A percentile compares a stretch with the other conserved stretches of the same genome.
phyloP scores from a whole-genome alignment of 2,797 vertebrate species.

The Euphonia xanthogaster region DNA sequence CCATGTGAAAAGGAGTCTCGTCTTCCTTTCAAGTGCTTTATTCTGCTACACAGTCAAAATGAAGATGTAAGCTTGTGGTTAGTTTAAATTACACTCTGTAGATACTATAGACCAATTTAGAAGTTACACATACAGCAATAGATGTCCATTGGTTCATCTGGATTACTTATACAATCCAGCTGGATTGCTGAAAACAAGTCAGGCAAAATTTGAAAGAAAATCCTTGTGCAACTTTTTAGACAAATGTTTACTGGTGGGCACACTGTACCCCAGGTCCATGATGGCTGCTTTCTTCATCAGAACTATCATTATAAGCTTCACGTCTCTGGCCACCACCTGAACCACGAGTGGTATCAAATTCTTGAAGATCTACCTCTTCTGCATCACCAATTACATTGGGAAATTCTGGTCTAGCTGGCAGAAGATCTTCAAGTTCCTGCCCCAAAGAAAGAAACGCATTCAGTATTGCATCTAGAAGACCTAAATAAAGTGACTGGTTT shows the following conservation, averaged over 20 bases:
- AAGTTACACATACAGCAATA: conserved; percentile 89
- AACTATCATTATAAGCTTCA: conserved; percentile 98
- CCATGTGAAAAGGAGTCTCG: conserved; percentile 72
- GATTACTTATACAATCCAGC: conserved; percentile 75
- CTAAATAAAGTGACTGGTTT: not conserved
- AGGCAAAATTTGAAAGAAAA: conserved; percentile 77
- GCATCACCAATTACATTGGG: conserved; percentile 88
- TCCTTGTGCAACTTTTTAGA: conserved; percentile 80
- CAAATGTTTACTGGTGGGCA: conserved; percentile 91
- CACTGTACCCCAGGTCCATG: conserved; percentile 96
- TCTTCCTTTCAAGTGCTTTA: conserved; percentile 81
- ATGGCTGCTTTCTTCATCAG: conserved; percentile 92
- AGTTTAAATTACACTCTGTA: conserved; percentile 94
- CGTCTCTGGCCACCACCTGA: conserved; percentile 87
- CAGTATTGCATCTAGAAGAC: not conserved
- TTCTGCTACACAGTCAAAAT: conserved; percentile 79
- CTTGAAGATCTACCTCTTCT: conserved; percentile 97
- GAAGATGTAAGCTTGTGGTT: conserved; percentile 84
- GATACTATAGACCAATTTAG: conserved; percentile 89
- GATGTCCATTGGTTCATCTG: conserved; percentile 81
- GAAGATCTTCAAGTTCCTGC: conserved; percentile 96
- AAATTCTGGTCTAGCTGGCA: conserved; percentile 91
- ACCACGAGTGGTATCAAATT: conserved; percentile 90
- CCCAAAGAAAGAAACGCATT: not conserved
- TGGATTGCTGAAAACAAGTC: conserved; percentile 75